A percentile compares a stretch with the other conserved stretches of the same genome.
phyloP scores from a whole-genome alignment of 2,888 invertebrate genomes.

The Chorisops tibialis region DNA sequence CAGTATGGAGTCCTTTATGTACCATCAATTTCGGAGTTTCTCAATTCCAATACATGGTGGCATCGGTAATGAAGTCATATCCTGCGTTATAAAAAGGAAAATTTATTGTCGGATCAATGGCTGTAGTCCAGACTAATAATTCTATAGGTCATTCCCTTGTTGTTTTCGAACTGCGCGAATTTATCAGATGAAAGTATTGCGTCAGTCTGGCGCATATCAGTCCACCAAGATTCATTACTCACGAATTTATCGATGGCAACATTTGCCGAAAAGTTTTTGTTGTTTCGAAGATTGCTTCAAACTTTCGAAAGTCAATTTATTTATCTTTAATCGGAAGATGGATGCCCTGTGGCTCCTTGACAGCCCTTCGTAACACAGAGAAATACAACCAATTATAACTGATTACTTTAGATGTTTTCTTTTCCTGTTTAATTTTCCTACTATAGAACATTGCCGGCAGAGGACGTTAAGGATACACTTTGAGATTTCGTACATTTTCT shows the following conservation, averaged over 20 bases:
- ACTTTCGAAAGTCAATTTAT: slow-evolving; percentile 18
- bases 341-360: not conserved
- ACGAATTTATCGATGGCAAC: not conserved
- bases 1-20: no score
- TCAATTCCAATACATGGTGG: no score
- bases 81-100: no score
- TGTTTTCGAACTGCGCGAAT: no score
- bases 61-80: no score
- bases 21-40: no score
- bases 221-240: not conserved
- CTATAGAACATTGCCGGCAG: not conserved
- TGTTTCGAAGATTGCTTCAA: slow-evolving; percentile 1
- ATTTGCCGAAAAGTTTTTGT: not conserved
- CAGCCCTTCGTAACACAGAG: not conserved
- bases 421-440: slow-evolving; percentile 3
- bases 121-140: no score
- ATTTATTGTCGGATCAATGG: no score
- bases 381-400: slow-evolving; percentile 17
- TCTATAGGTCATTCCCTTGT: no score
- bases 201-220: not conserved
- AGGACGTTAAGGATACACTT: not conserved
- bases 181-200: not conserved
- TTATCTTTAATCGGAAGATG: slow-evolving; percentile 17
- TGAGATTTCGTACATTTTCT: slow-evolving; percentile 8
- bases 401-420: slow-evolving; percentile 7